A percentile compares a stretch with the other conserved stretches of the same genome.
Conservation (phyloP, 2,113 vertebrate genomes). For the Lepus timidus region DNA sequence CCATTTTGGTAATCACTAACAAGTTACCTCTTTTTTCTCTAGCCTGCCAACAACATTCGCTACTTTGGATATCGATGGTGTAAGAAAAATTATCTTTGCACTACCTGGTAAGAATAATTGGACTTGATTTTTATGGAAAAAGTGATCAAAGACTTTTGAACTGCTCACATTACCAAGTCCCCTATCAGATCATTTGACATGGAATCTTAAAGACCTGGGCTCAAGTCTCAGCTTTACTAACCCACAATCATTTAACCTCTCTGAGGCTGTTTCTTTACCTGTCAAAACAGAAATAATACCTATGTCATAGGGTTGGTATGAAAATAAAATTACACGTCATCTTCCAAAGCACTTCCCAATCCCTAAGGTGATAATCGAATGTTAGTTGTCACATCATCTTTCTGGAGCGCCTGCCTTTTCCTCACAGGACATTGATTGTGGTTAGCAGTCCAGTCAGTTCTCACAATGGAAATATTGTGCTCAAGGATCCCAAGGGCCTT, state of each 20-base stretch:
- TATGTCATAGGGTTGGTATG: not conserved
- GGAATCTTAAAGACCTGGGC: slow-evolving; percentile 1
- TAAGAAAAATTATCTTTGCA: slow-evolving; percentile 99
- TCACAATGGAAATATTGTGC: not conserved
- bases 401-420: not conserved
- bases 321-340: slow-evolving; percentile 34
- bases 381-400: slow-evolving; percentile 28
- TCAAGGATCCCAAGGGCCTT: not conserved
- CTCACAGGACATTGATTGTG: not conserved
- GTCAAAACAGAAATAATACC: not conserved
- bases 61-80: slow-evolving; percentile 98
- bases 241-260: not conserved
- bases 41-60: slow-evolving; percentile 99
- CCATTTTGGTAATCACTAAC: slow-evolving; percentile 57
- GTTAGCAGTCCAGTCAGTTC: not conserved
- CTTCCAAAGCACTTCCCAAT: slow-evolving; percentile 34
- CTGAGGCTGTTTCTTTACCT: slow-evolving; percentile 48
- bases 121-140: slow-evolving; percentile 64
- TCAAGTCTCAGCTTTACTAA: slow-evolving; percentile 30
- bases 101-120: slow-evolving; percentile 94
- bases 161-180: not conserved
- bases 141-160: not conserved
- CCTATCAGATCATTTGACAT: slow-evolving; percentile 18
- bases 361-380: slow-evolving; percentile 15
- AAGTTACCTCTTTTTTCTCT: slow-evolving; percentile 71